phyloP scores from a whole-genome alignment of 2,797 vertebrate species.

The Sternotherus odoratus region DNA sequence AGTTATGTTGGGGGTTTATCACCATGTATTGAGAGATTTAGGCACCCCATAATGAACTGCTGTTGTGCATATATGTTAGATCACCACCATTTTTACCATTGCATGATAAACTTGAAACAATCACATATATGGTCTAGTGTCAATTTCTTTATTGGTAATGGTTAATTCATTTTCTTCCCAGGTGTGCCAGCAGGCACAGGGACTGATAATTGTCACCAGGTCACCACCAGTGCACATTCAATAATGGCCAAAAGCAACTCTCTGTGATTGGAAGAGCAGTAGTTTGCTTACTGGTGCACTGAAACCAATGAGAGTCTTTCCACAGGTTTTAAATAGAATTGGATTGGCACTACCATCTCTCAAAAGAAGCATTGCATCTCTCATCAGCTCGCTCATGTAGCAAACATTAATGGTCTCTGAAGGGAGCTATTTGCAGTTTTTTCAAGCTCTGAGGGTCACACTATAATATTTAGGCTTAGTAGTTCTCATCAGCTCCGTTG shows the following conservation, averaged over 20 bases:
- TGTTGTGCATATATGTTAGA: background rate
- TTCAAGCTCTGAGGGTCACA: background rate
- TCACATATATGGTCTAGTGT: background rate
- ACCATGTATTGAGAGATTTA: background rate
- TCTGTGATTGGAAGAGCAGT: background rate
- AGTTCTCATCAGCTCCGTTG: no score
- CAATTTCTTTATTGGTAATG: background rate
- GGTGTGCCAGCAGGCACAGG: background rate
- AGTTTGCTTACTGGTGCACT: accelerated
- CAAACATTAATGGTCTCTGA: background rate
- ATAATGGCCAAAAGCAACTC: background rate
- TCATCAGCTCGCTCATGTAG: background rate
- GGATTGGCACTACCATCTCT: background rate
- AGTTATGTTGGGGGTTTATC: background rate
- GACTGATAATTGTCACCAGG: background rate
- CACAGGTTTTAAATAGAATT: background rate
- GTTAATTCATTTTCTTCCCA: background rate
- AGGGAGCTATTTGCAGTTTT: background rate
- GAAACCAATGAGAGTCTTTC: accelerated
- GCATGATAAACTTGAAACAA: background rate
- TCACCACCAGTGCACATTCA: accelerated
- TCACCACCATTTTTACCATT: background rate
- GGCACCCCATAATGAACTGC: background rate
- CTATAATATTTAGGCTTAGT: background rate
- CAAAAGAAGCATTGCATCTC: background rate